Percentiles rank a stretch among this genome's conserved stretches.
Evolutionary conservation across 2,797 vertebrate genomes (phyloP).

Genomic region (Rhynchonycteris naso): DNA sequence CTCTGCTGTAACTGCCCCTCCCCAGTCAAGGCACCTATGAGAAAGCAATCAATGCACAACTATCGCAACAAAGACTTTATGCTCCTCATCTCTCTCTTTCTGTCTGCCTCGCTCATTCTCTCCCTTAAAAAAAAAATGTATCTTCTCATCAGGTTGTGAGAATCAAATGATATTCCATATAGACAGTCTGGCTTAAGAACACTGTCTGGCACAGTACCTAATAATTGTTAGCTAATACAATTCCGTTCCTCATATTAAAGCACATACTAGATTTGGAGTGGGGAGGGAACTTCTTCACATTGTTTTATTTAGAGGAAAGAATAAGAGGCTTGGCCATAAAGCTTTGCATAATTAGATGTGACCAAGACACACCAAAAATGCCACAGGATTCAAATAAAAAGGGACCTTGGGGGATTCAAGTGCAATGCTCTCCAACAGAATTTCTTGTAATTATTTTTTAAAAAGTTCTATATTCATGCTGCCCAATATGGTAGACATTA

Average conservation of each 20-base stretch:
- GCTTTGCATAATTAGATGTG: neutral
- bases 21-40: too few relatives aligned
- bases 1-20: too few relatives aligned
- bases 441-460: neutral
- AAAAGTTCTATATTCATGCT: neutral
- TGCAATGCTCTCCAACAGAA: neutral
- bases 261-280: neutral
- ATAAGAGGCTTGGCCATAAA: neutral
- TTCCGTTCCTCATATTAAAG: neutral
- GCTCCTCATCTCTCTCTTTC: too few relatives aligned
- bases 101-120: too few relatives aligned
- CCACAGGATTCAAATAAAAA: neutral
- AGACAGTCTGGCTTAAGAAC: neutral
- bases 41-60: too few relatives aligned
- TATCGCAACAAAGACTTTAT: too few relatives aligned
- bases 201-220: neutral
- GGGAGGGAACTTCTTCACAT: neutral
- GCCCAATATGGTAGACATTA: neutral
- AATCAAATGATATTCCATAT: neutral
- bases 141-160: neutral
- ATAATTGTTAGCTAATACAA: neutral
- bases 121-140: neutral
- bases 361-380: neutral
- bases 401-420: neutral
- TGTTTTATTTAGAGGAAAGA: neutral